Base-by-base conservation (phyloP, 2,888 invertebrate genomes). In the Drosophila diplacantha region DNA sequence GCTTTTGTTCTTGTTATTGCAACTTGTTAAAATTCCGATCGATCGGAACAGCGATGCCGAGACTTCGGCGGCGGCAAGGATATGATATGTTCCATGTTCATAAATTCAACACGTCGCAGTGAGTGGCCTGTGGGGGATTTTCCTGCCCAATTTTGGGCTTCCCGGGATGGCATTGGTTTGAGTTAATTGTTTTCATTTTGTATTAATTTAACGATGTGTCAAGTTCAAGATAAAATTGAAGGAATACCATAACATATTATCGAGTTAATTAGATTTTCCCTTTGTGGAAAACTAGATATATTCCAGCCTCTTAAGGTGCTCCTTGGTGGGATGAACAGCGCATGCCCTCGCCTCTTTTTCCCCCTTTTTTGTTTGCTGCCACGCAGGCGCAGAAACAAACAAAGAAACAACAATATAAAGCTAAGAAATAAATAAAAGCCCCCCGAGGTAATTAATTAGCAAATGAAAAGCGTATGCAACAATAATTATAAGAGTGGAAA, bases 401-500 rank as follows among this genome's bases (percentile, higher is more conserved):
- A 35, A 31, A 22, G 20, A 24, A 53, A 37, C 9, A 26, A 54
- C 26, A 46, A 41, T 41, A 43, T 41, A 29, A 51, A 35, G 35
- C 24, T 51, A 26, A 60, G 62, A 44, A 26, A 43, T 26, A 43
- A 29, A 26, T 43, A 18, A 43, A 56, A 52, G 58, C 69, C 50
- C 46, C 46, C 29, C 41, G 26, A 57, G 67, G 71, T 72, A 79
- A 81, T 78, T 78, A 78, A 79, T 79, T 79, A 81, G 73, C 74
- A 73, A 79, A 76, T 78, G 81, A 76, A 81, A 81, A 79, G 67
- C 80, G 73, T 79, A 81, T 79, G 80, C 81, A 78, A 74, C 77
- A 77, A 78, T 77, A 77, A 77, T 79, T 79, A 81, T 63, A 72
- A 76, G 57, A 74, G 81, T 74, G 72, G 77, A 81, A 73, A 81